These are phyloP conservation scores for Pterocles gutturalis DNA, from an alignment of 2,113 vertebrate genomes.

Conservation along the genomic window DNA sequence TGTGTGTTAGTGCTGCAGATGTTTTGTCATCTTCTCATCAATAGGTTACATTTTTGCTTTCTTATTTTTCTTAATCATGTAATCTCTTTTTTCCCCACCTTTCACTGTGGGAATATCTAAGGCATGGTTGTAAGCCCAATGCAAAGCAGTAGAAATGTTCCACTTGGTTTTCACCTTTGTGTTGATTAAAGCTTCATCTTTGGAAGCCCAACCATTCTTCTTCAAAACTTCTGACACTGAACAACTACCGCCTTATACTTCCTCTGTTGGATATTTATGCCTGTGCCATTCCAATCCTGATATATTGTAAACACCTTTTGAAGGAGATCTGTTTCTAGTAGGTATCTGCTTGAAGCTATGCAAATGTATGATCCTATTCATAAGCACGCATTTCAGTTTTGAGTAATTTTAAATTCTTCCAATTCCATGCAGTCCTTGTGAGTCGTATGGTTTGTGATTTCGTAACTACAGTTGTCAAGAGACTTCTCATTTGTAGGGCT, in stretches of 20 bases:
- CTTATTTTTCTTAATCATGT: background rate
- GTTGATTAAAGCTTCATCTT: background rate
- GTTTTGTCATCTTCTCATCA: background rate
- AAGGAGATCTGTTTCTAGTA: background rate
- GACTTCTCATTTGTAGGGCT: background rate
- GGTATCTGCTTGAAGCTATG: background rate
- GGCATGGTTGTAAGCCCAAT: background rate
- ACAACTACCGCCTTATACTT: background rate
- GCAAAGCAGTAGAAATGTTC: background rate
- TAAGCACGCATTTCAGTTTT: background rate
- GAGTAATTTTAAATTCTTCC: background rate
- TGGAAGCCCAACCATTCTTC: background rate
- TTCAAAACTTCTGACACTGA: background rate
- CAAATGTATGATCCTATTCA: background rate
- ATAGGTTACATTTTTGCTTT: background rate
- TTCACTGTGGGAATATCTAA: background rate
- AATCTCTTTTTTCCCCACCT: background rate
- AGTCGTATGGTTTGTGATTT: background rate
- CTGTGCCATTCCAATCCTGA: background rate
- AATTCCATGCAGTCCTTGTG: background rate
- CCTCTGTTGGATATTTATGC: background rate
- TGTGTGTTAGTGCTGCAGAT: background rate
- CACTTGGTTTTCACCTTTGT: background rate
- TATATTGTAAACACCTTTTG: background rate
- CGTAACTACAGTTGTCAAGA: background rate